These are phyloP conservation scores for Narcine bancroftii DNA, from an alignment of 2,113 vertebrate genomes.

Conservation along the genomic window DNA sequence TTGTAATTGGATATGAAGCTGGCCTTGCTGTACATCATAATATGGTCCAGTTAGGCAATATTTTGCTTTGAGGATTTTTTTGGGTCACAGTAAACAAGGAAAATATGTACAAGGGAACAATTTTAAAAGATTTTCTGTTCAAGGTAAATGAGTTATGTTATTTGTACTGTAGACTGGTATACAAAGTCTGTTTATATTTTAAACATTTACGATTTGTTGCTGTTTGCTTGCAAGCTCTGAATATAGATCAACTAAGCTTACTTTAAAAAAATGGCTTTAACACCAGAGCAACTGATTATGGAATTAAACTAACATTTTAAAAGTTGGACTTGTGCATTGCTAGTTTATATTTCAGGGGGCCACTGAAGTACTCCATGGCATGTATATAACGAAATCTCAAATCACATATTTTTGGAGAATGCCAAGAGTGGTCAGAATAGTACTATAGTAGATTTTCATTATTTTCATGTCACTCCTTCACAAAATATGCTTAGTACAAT, in stretches of 20 bases:
- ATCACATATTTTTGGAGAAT: neutral
- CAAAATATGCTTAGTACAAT: neutral
- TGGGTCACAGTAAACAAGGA: neutral
- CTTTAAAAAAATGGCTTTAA: neutral
- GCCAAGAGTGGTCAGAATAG: neutral
- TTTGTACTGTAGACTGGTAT: slow-evolving; percentile 1
- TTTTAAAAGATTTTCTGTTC: neutral
- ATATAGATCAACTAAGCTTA: neutral
- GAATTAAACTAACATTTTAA: neutral
- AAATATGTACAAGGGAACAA: neutral
- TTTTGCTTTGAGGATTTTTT: neutral
- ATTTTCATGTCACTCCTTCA: neutral
- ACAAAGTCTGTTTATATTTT: neutral
- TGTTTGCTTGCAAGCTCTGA: neutral
- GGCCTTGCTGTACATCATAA: neutral
- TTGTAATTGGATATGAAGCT: neutral
- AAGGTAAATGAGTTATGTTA: neutral
- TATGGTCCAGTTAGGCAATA: neutral
- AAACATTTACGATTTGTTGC: neutral
- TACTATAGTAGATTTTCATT: neutral
- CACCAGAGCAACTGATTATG: neutral
- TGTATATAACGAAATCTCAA: neutral
- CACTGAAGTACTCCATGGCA: neutral
- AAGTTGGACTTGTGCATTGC: neutral
- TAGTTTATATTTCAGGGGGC: neutral